Evolutionary conservation across 2,888 invertebrate genomes (phyloP).

Genomic region (Frankliniella fusca): DNA sequence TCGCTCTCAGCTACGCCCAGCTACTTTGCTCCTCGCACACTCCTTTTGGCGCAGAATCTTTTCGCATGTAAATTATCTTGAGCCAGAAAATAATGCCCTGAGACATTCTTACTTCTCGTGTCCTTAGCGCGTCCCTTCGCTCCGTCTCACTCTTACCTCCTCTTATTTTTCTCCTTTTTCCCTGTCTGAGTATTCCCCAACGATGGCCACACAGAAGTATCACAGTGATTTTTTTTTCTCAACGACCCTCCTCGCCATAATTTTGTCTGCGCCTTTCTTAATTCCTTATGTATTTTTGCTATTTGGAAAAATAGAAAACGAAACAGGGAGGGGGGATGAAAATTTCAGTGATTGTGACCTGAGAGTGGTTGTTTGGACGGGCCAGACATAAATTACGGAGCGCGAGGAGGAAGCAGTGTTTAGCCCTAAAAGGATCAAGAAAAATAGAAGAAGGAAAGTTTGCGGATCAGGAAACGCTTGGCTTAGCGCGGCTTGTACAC

Average conservation of each 20-base stretch:
- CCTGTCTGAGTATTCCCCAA: too few species aligned
- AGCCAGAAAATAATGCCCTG: constrained; percentile 17
- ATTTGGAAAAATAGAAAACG: neutral
- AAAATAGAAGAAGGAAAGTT: constrained; percentile 21
- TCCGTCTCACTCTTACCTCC: too few species aligned
- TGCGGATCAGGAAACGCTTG: constrained; percentile 25
- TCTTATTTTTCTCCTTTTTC: too few species aligned
- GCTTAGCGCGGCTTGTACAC: constrained; percentile 20
- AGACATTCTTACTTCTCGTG: neutral
- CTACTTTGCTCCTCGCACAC: neutral
- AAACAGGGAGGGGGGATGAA: too few species aligned
- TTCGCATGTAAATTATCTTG: constrained; percentile 4
- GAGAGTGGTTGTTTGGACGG: neutral
- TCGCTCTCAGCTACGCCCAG: neutral
- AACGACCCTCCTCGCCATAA: too few species aligned
- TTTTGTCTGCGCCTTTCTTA: too few species aligned
- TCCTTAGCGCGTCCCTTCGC: neutral
- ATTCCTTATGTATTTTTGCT: neutral
- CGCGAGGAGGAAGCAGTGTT: neutral
- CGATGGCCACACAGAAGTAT: too few species aligned
- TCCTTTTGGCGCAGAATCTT: constrained; percentile 2
- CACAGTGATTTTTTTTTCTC: too few species aligned
- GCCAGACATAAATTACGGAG: neutral
- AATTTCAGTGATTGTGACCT: too few species aligned
- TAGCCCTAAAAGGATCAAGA: constrained; percentile 26